Percentiles rank a stretch among this genome's conserved stretches.
These are phyloP conservation scores for Pempheris klunzingeri DNA, from an alignment of 2,797 vertebrate genomes.

Conservation along the genomic window DNA sequence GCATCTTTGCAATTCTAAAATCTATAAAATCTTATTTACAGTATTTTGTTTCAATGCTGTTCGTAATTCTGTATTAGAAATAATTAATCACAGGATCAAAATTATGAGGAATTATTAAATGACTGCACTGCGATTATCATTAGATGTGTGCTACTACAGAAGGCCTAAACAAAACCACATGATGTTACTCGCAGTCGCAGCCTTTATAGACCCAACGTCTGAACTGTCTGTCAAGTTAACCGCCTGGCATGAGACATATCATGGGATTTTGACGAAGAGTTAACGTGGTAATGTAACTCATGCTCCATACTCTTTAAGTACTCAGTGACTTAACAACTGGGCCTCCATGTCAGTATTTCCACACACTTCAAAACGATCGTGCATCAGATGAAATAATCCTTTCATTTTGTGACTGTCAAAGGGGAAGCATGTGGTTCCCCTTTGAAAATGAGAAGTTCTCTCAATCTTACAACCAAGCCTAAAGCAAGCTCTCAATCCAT, in stretches of 20 bases:
- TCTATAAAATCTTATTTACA: background rate
- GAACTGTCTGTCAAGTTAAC: conserved; percentile 8
- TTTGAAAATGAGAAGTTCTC: conserved; percentile 61
- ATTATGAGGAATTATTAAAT: background rate
- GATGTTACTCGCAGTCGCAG: background rate
- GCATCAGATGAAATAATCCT: conserved; percentile 9
- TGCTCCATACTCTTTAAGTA: background rate
- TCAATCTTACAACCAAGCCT: conserved; percentile 50
- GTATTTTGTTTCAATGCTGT: background rate
- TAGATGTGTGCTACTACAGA: background rate
- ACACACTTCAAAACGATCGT: conserved; percentile 20
- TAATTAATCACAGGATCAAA: background rate
- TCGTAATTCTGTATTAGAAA: background rate
- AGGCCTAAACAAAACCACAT: background rate
- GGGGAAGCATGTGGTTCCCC: conserved; percentile 65
- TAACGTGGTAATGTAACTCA: background rate
- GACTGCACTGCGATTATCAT: background rate
- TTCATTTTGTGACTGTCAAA: conserved; percentile 30
- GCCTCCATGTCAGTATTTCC: background rate
- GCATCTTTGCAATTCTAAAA: background rate
- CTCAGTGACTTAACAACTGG: background rate
- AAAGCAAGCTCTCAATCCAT: conserved; percentile 23
- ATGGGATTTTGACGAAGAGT: conserved; percentile 1
- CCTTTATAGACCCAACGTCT: background rate
- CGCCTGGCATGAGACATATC: background rate